Conservation (phyloP, 2,113 vertebrate species). For the human (Homo sapiens) region GRCh38 chr3:175169501-175170000, state of each 20-base stretch:
- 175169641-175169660: slow-evolving; percentile 42
- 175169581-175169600: background rate
- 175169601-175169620: background rate
- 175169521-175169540: background rate
- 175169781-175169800: slow-evolving; percentile 61
- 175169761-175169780: slow-evolving; percentile 49
- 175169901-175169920: slow-evolving; percentile 75
- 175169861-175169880: slow-evolving; percentile 70
- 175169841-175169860: slow-evolving; percentile 64
- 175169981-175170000: slow-evolving; percentile 27
- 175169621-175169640: background rate
- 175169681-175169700: slow-evolving; percentile 39
- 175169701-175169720: slow-evolving; percentile 60
- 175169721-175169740: slow-evolving; percentile 69
- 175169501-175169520: background rate
- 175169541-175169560: background rate
- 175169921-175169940: slow-evolving; percentile 68
- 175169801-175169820: slow-evolving; percentile 73
- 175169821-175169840: slow-evolving; percentile 77
- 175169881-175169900: slow-evolving; percentile 78
- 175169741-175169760: slow-evolving; percentile 70
- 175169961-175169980: slow-evolving; percentile 68
- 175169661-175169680: background rate
- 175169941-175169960: slow-evolving; percentile 78
- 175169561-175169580: background rate